Evolutionary conservation across 2,797 vertebrate species (phyloP).

Genomic region (Pyrocephalus nanus): DNA sequence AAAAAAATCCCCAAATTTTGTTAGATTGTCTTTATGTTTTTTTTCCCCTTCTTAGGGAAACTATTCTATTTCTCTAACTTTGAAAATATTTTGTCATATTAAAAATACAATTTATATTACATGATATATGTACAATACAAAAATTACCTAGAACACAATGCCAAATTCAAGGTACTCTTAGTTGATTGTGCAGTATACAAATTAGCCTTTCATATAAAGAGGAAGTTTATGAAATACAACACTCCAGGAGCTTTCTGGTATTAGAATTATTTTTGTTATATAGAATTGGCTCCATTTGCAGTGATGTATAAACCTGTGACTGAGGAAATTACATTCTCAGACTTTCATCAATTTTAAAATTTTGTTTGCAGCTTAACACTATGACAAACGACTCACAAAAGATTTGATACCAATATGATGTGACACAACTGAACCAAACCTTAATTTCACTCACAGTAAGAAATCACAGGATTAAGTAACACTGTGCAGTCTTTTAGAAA

Average conservation of each 20-base stretch:
- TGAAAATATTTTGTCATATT: background rate
- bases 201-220: background rate
- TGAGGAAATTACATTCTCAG: constrained; percentile 43
- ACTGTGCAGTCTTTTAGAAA: constrained; percentile 88
- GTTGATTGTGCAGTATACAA: background rate
- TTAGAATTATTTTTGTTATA: background rate
- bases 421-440: constrained; percentile 84
- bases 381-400: constrained; percentile 64
- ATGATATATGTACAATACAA: background rate
- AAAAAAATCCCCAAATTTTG: background rate
- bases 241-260: background rate
- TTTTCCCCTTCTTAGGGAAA: background rate
- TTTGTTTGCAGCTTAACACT: constrained; percentile 15
- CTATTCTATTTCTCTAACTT: background rate
- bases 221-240: background rate
- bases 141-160: background rate
- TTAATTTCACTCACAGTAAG: constrained; percentile 88
- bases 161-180: background rate
- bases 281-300: background rate
- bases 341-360: constrained; percentile 19
- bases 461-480: constrained; percentile 88
- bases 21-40: background rate
- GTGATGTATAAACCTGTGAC: background rate
- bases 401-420: constrained; percentile 81
- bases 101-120: background rate